Percentiles rank a stretch among this genome's conserved stretches.
phyloP scores from a whole-genome alignment of 2,888 invertebrate genomes.

The Parnassius apollo region DNA sequence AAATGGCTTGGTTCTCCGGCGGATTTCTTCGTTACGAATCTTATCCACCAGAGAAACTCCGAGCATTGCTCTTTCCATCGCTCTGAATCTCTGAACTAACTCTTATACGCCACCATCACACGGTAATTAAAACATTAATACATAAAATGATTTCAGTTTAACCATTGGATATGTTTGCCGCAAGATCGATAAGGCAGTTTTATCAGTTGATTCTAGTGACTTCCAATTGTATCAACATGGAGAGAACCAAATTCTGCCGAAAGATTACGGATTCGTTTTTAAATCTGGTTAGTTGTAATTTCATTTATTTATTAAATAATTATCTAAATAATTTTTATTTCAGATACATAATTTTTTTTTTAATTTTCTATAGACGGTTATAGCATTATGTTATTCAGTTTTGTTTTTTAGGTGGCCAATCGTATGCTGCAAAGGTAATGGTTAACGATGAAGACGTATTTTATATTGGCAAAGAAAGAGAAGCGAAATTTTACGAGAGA shows the following conservation, averaged over 20 bases:
- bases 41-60: no score
- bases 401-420: constrained; percentile 62
- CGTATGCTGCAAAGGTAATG: constrained; percentile 75
- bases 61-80: no score
- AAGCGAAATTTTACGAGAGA: constrained; percentile 81
- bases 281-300: constrained; percentile 67
- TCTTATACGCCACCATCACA: no score
- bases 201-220: constrained; percentile 75
- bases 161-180: constrained; percentile 83
- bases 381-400: background rate
- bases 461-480: constrained; percentile 82
- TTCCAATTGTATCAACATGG: constrained; percentile 83
- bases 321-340: no score
- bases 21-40: no score
- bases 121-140: no score
- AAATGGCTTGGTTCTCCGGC: no score
- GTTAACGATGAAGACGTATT: constrained; percentile 77
- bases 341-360: constrained; percentile 1
- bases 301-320: background rate
- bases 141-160: constrained; percentile 57
- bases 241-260: constrained; percentile 79
- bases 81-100: no score
- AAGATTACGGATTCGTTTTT: constrained; percentile 83
- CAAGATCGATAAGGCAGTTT: constrained; percentile 58
- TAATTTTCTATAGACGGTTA: background rate